Conservation (phyloP, 2,888 invertebrate genomes). For the Morpho helenor region DNA sequence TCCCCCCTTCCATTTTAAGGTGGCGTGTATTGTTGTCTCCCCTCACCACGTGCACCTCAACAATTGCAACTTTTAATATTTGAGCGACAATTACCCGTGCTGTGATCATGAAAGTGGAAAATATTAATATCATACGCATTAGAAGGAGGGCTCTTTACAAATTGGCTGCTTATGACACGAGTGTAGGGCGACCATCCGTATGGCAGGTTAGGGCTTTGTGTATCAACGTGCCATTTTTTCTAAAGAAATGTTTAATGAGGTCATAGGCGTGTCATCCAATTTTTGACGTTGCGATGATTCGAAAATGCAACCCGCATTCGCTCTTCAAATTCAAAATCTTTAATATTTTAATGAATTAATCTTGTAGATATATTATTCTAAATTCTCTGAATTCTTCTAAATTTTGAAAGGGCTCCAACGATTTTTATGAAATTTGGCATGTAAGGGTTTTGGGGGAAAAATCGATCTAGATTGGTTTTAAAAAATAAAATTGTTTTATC, state of each 20-base stretch:
- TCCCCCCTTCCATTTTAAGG: no score
- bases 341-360: no score
- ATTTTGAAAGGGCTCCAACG: no score
- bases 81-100: constrained; percentile 54
- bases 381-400: no score
- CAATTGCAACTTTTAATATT: constrained; percentile 63
- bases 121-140: constrained; percentile 57
- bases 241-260: no score
- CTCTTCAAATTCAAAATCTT: no score
- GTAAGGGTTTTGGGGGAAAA: no score
- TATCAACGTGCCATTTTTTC: neutral
- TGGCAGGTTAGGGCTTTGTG: neutral
- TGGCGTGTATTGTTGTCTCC: neutral
- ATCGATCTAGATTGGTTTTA: no score
- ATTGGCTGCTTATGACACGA: constrained; percentile 51
- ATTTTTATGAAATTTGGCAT: no score
- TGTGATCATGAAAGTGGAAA: constrained; percentile 61
- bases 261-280: neutral
- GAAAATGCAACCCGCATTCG: no score
- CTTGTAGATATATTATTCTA: no score
- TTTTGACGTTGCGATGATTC: neutral
- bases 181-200: constrained; percentile 2
- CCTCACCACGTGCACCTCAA: constrained; percentile 47
- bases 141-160: constrained; percentile 50
- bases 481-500: no score